Base-by-base conservation (phyloP, 2,888 invertebrate genomes). In the Nudaria mundana region DNA sequence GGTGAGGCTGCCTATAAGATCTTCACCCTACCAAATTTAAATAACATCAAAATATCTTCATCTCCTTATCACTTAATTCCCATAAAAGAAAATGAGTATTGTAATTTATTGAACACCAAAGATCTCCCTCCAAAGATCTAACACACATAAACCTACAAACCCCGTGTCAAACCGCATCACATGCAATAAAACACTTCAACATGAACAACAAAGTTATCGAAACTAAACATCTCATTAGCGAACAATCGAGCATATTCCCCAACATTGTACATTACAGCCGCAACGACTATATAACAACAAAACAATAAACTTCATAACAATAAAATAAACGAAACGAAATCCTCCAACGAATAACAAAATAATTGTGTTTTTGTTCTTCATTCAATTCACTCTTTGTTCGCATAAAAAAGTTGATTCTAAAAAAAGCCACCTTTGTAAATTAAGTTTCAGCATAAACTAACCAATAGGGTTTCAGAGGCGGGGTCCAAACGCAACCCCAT, bases 401-500 rank as follows among this genome's bases (percentile, higher is more conserved):
- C 7, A 55, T 67, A 58, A 80, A 79, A 75, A 81, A 81, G 80
- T 76, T 68, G 74, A 71, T 79, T 81, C 81, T 84, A 81, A 71
- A 86, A 86, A 87, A 83, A 86, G 86, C 83, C 85, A 87, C 87
- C 81, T 86, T 87, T 86, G 81, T 83, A 85, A 87, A 83, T 84
- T 83, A 80, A 85, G 86, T 85, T 86, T 85, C 86, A 83, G 76
- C 78, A 68, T 73, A 53, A 37, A 48, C 41, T 48, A 51, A 62
- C 89, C 89, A 89, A 89, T 88, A 44, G 52, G 42, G 16, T 36
- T 5, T 12, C 59, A 55, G 77, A 72, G 84, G 85, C 83, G 84
- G 79, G 67, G 73, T 61, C 61, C 42, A 11, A 30, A 34, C 22
- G 53, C 46, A 7, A 35, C 42, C 42, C 68, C 49, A 88, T 87